phyloP scores from a whole-genome alignment of 2,888 invertebrate species.

The Tholera decimalis region DNA sequence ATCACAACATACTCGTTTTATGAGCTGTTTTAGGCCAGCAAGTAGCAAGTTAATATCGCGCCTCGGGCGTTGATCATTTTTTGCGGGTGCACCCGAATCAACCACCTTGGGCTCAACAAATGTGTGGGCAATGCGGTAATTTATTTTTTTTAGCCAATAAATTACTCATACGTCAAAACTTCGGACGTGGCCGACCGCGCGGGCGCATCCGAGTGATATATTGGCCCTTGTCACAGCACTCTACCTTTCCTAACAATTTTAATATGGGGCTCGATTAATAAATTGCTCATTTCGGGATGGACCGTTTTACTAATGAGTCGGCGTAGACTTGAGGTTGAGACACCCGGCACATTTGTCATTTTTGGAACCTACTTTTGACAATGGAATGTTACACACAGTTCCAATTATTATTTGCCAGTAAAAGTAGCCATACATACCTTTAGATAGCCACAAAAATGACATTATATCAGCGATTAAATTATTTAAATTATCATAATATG shows the following conservation, averaged over 20 bases:
- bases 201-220: constrained; percentile 85
- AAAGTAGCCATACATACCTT: not conserved
- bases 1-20: constrained; percentile 39
- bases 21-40: constrained; percentile 71
- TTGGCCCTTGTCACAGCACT: constrained; percentile 87
- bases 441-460: not conserved
- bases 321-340: constrained; percentile 55
- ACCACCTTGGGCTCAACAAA: constrained; percentile 88
- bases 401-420: not conserved
- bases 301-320: constrained; percentile 79
- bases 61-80: constrained; percentile 83
- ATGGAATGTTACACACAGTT: constrained; percentile 6
- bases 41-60: constrained; percentile 82
- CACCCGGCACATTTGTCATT: constrained; percentile 54
- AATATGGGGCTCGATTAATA: constrained; percentile 82
- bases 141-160: constrained; percentile 91
- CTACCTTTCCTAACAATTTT: constrained; percentile 83
- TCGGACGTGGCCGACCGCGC: constrained; percentile 78
- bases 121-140: constrained; percentile 90
- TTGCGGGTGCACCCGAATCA: constrained; percentile 89
- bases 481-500: too few relatives aligned
- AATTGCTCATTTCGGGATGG: constrained; percentile 78
- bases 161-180: constrained; percentile 91
- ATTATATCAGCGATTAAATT: too few relatives aligned
- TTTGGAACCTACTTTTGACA: constrained; percentile 13